A percentile compares a stretch with the other conserved stretches of the same genome.
Evolutionary conservation across 1,140 invertebrate species (phyloP).

Genomic region (Mamestra configurata): DNA sequence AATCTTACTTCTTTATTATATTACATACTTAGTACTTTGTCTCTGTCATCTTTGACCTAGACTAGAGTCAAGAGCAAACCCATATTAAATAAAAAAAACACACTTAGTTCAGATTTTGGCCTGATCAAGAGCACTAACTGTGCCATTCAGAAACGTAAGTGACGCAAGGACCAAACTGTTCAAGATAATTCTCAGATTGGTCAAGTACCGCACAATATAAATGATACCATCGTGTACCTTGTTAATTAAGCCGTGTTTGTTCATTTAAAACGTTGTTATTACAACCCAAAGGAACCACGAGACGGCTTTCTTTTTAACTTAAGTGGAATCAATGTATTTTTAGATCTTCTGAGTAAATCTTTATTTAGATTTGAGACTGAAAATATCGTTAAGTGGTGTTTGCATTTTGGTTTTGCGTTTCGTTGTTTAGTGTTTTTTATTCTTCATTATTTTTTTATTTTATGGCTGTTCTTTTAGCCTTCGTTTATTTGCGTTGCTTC

Average conservation of each 20-base stretch:
- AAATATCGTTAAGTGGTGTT: slow-evolving; percentile 24
- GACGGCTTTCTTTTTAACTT: slow-evolving; percentile 30
- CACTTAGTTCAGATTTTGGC: too few species aligned
- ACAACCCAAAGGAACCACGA: slow-evolving; percentile 3
- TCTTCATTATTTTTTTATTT: not conserved
- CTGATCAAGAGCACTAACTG: not conserved
- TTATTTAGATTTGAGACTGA: slow-evolving; percentile 26
- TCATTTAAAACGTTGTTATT: slow-evolving; percentile 57
- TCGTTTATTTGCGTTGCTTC: too few species aligned
- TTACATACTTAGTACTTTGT: too few species aligned
- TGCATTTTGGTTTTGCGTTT: slow-evolving; percentile 18
- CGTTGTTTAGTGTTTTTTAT: not conserved
- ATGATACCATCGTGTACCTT: slow-evolving; percentile 19
- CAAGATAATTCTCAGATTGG: not conserved
- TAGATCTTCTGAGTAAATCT: slow-evolving; percentile 38
- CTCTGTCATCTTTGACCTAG: too few species aligned
- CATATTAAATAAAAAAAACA: too few species aligned
- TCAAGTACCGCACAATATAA: not conserved
- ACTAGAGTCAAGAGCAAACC: too few species aligned
- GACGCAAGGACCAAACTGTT: not conserved
- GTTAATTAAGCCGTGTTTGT: slow-evolving; percentile 63
- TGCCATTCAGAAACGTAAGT: too few species aligned
- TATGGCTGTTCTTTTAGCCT: too few species aligned
- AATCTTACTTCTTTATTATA: too few species aligned
- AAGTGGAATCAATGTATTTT: slow-evolving; percentile 42